Base-by-base conservation (phyloP, 2,888 invertebrate species). In the Bembecia ichneumoniformis region DNA sequence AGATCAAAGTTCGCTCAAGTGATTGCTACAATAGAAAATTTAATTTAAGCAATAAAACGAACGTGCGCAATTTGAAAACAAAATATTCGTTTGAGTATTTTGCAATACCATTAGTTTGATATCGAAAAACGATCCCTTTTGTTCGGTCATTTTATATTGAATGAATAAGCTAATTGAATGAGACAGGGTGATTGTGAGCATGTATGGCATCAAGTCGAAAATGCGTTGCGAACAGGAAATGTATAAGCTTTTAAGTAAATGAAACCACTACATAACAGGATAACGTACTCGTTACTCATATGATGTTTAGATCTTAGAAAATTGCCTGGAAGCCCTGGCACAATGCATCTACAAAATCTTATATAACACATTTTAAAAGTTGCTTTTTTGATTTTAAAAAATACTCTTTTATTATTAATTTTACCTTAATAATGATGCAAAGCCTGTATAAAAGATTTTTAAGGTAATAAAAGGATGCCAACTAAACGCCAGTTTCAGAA, bases 191-290 rank as follows among this genome's bases (percentile, higher is more conserved):
- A 40, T 40, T 14, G 40, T 40, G 14, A 40, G 14, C 40, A 40
- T 40, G 14, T 14, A 40, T 40, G n/a, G 13, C 40, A n/a, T 40
- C 40, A 40, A 64, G 67, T 66, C 68, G 69, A 63, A 74, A 79
- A 72, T 70, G 72, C 71, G 67, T 76, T 77, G 66, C 40, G 40
- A 40, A 40, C 40, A 67, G 68, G 71, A 74, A 82, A 75, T 72
- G 71, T 76, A 81, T 74, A 81, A 77, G 83, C 84, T 84, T 84
- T 84, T 83, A 84, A 79, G 75, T 72, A 82, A 84, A 84, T 84
- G 82, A 84, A 82, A 78, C 60, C 65, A 77, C 71, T 83, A 77
- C 74, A 82, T 82, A 77, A 79, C 73, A 62, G 76, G 76, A 81
- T 82, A 82, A 79, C 77, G 68, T 70, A 77, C 75, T 44, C 44